phyloP scores from a whole-genome alignment of 2,113 vertebrate genomes.

The Nettapus auritus region DNA sequence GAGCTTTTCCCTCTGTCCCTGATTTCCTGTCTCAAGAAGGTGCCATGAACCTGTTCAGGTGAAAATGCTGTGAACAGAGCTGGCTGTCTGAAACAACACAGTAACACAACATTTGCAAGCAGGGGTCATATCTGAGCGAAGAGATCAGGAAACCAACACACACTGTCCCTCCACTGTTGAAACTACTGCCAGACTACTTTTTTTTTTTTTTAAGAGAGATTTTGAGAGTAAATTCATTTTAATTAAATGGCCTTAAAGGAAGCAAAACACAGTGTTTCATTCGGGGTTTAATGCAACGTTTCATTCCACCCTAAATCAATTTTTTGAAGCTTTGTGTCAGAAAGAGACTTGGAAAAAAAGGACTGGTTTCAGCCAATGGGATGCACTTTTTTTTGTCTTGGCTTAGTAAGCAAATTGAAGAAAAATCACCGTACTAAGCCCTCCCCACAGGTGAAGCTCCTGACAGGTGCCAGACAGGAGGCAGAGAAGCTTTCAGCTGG shows the following conservation, averaged over 20 bases:
- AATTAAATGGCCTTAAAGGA: not conserved
- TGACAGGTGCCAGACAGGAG: not conserved
- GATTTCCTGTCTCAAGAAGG: not conserved
- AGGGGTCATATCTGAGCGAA: not conserved
- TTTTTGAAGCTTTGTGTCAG: not conserved
- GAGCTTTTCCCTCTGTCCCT: not conserved
- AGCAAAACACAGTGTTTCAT: not conserved
- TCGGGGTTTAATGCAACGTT: not conserved
- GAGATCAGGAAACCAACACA: not conserved
- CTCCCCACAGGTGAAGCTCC: not conserved
- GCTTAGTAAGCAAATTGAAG: not conserved
- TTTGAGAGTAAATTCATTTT: not conserved
- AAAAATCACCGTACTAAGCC: not conserved
- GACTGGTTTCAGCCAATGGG: not conserved
- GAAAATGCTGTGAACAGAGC: not conserved
- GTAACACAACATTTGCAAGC: not conserved
- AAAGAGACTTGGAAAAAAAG: not conserved
- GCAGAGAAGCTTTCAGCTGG: accelerated
- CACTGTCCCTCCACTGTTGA: not conserved
- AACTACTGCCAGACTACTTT: not conserved
- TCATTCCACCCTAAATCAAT: not conserved
- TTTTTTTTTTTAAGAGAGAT: not conserved
- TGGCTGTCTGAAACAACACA: not conserved
- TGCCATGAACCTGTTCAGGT: too few relatives aligned
- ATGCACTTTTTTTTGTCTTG: not conserved